Conservation (phyloP, 2,797 vertebrate genomes). For the Psittacula derbiana region DNA sequence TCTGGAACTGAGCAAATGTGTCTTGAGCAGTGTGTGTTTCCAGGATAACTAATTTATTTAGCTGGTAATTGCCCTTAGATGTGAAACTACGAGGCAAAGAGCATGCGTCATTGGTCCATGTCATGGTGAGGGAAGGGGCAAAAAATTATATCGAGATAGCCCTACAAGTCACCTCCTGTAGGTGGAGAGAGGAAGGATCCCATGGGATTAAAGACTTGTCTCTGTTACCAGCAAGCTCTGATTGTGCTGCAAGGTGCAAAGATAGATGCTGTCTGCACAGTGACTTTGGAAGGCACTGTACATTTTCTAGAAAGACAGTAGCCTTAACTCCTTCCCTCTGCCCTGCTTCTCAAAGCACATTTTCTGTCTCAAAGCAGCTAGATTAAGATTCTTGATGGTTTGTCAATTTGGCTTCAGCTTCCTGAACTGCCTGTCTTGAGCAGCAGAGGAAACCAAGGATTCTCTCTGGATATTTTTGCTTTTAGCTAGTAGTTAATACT, state of each 20-base stretch:
- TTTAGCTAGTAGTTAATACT: not conserved
- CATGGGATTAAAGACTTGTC: not conserved
- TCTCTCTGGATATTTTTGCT: not conserved
- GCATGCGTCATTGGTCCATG: not conserved
- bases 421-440: not conserved
- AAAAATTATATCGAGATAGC: not conserved
- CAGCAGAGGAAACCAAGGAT: not conserved
- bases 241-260: not conserved
- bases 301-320: not conserved
- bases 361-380: not conserved
- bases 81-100: not conserved
- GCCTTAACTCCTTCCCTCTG: not conserved
- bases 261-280: rapidly evolving
- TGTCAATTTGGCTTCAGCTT: not conserved
- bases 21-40: not conserved
- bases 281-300: not conserved
- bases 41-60: not conserved
- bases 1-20: not conserved
- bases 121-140: not conserved
- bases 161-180: not conserved
- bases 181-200: not conserved
- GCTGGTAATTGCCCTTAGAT: not conserved
- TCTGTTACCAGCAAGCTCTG: not conserved
- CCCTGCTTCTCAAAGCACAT: not conserved
- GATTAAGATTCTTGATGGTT: not conserved